Base-by-base conservation (phyloP, 2,113 vertebrate species). In the Terrapene triunguis region DNA sequence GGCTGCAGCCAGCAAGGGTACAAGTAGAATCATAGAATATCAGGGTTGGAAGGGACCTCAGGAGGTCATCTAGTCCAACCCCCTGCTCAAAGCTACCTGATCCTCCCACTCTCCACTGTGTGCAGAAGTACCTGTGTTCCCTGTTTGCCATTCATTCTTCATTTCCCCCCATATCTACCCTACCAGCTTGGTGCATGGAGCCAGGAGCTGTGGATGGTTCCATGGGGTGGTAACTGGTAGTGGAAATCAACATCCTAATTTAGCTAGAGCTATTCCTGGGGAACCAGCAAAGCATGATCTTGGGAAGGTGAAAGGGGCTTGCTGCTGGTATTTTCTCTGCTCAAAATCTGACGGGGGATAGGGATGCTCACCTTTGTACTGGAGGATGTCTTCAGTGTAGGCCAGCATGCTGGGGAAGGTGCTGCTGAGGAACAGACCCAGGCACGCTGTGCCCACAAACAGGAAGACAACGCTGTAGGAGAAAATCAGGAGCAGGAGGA, bases 351-450 rank as follows among this genome's bases (percentile, higher is more conserved):
- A 38, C 6, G 8, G 35, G 65, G 17, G 17, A 35, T 38, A 10
- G n/a, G n/a, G 65, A 72, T 0, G 21, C 98, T 97, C 86, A 99
- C 99, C 99, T 98, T 87, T 97, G 98, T 99, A 99, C 87, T 99
- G 98, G 48, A 99, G 97, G 25, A 98, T 98, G 97, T 99, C 99
- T 97, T 99, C 99, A 0, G 99, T 99, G 80, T 98, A 99, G 69
- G 99, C 99, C 38, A 99, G 89, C 98, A 99, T 98, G 96, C 99
- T 99, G 86, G 99, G 99, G 96, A 99, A 99, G 19, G 99, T 98
- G 94, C 99, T 99, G 94, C 99, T 99, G 91, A 99, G 99, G 55
- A 99, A 99, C 53, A 99, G 98, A 8, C 99, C 99, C 96, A 99
- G 97, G 1, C 98, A 94, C 0, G 98, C 99, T 0, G 99, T 99